phyloP scores from a whole-genome alignment of 2,888 invertebrate species.

The Siphonodentalium dalli region DNA sequence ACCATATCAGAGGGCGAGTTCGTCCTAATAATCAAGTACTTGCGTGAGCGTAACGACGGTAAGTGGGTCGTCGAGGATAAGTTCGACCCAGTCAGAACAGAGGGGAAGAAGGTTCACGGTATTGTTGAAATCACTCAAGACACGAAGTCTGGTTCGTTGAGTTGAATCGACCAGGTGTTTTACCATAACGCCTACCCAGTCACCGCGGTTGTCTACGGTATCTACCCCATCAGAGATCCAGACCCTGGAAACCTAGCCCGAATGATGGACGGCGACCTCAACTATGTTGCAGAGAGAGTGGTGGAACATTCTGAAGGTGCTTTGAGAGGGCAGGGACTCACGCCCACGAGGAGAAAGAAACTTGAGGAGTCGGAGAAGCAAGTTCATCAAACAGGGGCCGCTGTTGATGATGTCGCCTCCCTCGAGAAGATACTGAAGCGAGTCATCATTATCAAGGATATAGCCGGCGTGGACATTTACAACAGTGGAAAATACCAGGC shows the following conservation, averaged over 20 bases:
- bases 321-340: slow-evolving; percentile 7
- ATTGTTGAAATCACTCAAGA: too few species aligned
- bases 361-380: slow-evolving; percentile 7
- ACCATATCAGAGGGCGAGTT: too few species aligned
- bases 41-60: too few species aligned
- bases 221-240: not conserved
- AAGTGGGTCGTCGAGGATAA: too few species aligned
- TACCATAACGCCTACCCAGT: slow-evolving; percentile 7
- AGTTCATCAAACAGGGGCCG: slow-evolving; percentile 21
- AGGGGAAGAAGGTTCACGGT: too few species aligned
- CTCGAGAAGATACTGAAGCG: slow-evolving; percentile 16
- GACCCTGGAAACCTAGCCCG: slow-evolving; percentile 7
- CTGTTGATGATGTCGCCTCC: slow-evolving; percentile 13
- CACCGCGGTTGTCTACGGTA: slow-evolving; percentile 6
- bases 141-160: too few species aligned
- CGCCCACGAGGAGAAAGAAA: not conserved
- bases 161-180: too few species aligned
- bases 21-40: too few species aligned
- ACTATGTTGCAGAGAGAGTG: slow-evolving; percentile 21
- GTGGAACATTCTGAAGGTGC: slow-evolving; percentile 20
- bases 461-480: too few species aligned
- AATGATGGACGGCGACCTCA: slow-evolving; percentile 13
- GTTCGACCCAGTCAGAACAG: too few species aligned
- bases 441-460: too few species aligned
- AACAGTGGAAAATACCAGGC: too few species aligned